A percentile compares a stretch with the other conserved stretches of the same genome.
Evolutionary conservation across 2,888 invertebrate species (phyloP).

Genomic region (Drosophila fulvimacula): DNA sequence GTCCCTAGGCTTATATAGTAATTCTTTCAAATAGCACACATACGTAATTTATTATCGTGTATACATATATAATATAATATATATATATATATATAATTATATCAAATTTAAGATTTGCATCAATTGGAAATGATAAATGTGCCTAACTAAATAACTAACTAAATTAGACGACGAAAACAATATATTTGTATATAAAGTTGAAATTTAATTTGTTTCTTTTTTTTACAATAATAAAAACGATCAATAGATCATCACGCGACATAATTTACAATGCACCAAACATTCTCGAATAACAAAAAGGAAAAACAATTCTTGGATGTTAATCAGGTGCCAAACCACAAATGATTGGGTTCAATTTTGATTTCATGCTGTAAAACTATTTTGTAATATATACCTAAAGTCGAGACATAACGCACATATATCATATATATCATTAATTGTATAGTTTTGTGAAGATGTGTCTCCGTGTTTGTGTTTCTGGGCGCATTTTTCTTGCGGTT

Average conservation of each 20-base stretch:
- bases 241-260: constrained; percentile 34
- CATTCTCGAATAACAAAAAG: constrained; percentile 26
- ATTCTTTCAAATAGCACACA: constrained; percentile 39
- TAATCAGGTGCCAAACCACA: background rate
- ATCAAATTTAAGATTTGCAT: constrained; percentile 34
- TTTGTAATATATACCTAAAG: constrained; percentile 39
- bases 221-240: constrained; percentile 34
- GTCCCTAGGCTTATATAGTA: constrained; percentile 29
- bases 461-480: constrained; percentile 11
- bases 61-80: constrained; percentile 4
- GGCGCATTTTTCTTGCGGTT: constrained; percentile 3
- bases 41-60: constrained; percentile 5
- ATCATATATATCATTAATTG: constrained; percentile 21
- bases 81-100: constrained; percentile 8
- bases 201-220: constrained; percentile 10
- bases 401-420: constrained; percentile 25
- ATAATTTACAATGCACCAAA: constrained; percentile 37
- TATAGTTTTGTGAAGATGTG: constrained; percentile 1
- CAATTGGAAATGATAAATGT: constrained; percentile 68
- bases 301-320: constrained; percentile 14
- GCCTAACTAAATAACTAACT: constrained; percentile 59
- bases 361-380: constrained; percentile 19
- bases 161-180: constrained; percentile 32
- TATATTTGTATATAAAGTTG: constrained; percentile 15
- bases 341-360: constrained; percentile 25